Evolutionary conservation across 2,888 invertebrate genomes (phyloP).

Genomic region (Tipula lateralis): DNA sequence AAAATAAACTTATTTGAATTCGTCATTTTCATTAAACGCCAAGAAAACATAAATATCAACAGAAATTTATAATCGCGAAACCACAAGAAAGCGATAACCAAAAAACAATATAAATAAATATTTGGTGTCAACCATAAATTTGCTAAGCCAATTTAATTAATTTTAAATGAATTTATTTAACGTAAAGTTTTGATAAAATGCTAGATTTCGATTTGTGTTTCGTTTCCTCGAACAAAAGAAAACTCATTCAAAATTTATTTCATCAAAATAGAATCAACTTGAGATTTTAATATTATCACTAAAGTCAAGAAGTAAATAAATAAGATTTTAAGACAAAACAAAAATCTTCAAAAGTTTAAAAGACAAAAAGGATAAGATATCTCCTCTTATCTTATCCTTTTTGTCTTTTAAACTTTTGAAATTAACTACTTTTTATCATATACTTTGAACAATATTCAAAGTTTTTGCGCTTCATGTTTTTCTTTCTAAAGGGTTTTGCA

Average conservation of each 20-base stretch:
- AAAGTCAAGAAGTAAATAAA: not conserved
- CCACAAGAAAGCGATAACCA: not conserved
- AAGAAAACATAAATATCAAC: not conserved
- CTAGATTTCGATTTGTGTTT: not conserved
- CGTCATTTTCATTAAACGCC: not conserved
- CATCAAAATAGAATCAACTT: not conserved
- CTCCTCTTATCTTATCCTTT: slow-evolving; percentile 12
- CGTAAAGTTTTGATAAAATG: not conserved
- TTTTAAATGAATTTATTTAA: too few species aligned
- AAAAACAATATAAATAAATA: not conserved
- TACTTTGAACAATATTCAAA: not conserved
- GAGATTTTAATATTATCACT: not conserved
- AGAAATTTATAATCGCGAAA: not conserved
- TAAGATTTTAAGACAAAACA: not conserved
- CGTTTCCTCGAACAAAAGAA: not conserved
- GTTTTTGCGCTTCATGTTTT: not conserved
- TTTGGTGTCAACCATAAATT: not conserved
- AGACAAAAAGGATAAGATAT: slow-evolving; percentile 2
- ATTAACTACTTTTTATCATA: too few species aligned
- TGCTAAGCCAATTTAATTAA: too few species aligned
- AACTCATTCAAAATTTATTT: not conserved
- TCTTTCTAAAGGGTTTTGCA: too few species aligned
- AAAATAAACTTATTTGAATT: slow-evolving; percentile 30
- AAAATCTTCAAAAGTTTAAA: not conserved
- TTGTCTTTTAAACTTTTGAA: not conserved